Evolutionary conservation across 2,888 invertebrate species (phyloP).

Genomic region (Octonoba sinensis): DNA sequence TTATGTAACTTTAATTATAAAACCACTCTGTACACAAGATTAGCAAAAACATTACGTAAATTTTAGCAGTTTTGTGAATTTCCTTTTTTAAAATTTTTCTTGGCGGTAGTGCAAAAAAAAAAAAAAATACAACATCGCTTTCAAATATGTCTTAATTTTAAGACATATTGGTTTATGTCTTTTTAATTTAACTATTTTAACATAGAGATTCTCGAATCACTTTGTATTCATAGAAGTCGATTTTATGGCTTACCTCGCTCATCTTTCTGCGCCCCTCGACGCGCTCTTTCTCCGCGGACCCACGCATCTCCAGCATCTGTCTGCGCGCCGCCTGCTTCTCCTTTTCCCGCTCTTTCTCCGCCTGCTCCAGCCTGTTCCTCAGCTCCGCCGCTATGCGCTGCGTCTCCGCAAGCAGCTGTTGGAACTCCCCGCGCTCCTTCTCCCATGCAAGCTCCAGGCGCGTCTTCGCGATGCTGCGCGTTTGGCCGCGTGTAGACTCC

Average conservation of each 20-base stretch:
- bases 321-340: conserved; percentile 89
- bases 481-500: conserved; percentile 81
- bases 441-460: conserved; percentile 94
- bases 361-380: conserved; percentile 71
- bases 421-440: conserved; percentile 92
- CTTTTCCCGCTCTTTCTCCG: conserved; percentile 79
- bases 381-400: conserved; percentile 86
- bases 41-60: no score
- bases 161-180: no score
- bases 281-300: conserved; percentile 87
- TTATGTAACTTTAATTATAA: no score
- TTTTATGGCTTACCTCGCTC: conserved; percentile 74
- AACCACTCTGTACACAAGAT: no score
- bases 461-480: conserved; percentile 86
- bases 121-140: no score
- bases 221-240: no score
- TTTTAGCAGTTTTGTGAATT: no score
- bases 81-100: no score
- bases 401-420: conserved; percentile 89
- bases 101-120: no score
- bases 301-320: conserved; percentile 86
- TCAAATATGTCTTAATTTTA: no score
- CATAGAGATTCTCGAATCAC: no score
- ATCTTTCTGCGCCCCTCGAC: conserved; percentile 89
- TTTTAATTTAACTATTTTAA: no score